phyloP scores from a whole-genome alignment of 2,113 vertebrate species.

The Orycteropus afer region DNA sequence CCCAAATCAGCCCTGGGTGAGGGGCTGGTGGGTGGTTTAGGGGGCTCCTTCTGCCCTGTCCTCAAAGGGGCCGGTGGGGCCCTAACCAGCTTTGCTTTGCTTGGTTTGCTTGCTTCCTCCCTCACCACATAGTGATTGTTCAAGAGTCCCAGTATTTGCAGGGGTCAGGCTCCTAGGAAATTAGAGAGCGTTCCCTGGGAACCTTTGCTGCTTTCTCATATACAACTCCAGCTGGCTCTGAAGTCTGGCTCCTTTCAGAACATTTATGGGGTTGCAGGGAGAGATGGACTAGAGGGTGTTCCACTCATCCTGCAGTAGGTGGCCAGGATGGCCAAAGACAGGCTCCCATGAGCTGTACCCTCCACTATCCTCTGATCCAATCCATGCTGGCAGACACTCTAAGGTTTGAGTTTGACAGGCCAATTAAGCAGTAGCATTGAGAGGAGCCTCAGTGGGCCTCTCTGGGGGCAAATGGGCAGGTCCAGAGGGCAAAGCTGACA shows the following conservation, averaged over 20 bases:
- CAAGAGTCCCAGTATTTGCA: background rate
- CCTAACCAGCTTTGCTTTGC: background rate
- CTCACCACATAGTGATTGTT: background rate
- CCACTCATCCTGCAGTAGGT: background rate
- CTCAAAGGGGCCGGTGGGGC: background rate
- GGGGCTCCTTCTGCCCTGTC: background rate
- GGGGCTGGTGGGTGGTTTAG: background rate
- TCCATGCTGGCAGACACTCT: too few species aligned
- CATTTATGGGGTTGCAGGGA: background rate
- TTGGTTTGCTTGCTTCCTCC: background rate
- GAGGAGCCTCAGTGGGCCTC: background rate
- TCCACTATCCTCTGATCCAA: background rate
- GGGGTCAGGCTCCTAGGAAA: background rate
- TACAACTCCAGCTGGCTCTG: background rate
- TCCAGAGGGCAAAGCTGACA: background rate
- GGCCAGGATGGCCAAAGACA: background rate
- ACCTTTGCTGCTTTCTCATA: background rate
- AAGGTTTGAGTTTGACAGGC: background rate
- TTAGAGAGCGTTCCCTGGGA: background rate
- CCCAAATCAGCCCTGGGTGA: background rate
- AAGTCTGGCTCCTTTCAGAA: background rate
- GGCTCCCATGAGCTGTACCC: background rate
- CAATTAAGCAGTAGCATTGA: background rate
- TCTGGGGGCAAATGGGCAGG: background rate
- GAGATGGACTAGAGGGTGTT: background rate